A percentile compares a stretch with the other conserved stretches of the same genome.
Conservation (phyloP, 2,888 invertebrate species). For the Perdita meconis region DNA sequence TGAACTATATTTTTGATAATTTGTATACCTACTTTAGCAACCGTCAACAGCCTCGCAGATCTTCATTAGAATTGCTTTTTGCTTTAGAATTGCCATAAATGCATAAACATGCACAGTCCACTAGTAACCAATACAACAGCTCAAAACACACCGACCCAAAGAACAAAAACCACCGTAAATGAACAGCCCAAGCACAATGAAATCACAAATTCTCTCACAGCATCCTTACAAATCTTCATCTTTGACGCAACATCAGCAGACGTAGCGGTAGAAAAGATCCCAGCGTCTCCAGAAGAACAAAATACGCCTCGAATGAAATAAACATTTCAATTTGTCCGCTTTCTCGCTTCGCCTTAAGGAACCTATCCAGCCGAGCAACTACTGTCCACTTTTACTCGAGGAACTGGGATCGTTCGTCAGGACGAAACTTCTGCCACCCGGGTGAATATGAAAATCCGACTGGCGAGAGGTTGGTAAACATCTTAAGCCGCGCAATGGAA, state of each 20-base stretch:
- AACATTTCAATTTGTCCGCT: conserved; percentile 32
- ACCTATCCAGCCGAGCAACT: neutral
- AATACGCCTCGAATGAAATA: conserved; percentile 5
- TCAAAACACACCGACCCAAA: too few species aligned
- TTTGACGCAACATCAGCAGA: neutral
- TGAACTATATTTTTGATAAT: too few species aligned
- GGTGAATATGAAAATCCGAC: conserved; percentile 32
- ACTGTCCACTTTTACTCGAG: neutral
- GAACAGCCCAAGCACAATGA: neutral
- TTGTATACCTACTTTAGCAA: too few species aligned
- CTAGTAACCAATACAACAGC: too few species aligned
- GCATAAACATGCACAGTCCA: too few species aligned
- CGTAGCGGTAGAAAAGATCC: conserved; percentile 4
- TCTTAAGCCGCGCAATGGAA: conserved; percentile 46
- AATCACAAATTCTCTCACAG: neutral
- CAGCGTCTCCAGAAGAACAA: conserved; percentile 7
- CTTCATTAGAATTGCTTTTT: too few species aligned
- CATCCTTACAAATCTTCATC: conserved; percentile 1
- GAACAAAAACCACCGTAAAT: too few species aligned
- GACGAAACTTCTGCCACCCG: conserved; percentile 22
- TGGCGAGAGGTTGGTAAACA: conserved; percentile 53
- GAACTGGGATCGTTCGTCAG: neutral
- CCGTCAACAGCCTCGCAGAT: too few species aligned
- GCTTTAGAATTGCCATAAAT: too few species aligned
- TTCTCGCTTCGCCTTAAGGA: conserved; percentile 24